Conservation (phyloP, 1,140 invertebrate species). For the Zaprionus nigranus region DNA sequence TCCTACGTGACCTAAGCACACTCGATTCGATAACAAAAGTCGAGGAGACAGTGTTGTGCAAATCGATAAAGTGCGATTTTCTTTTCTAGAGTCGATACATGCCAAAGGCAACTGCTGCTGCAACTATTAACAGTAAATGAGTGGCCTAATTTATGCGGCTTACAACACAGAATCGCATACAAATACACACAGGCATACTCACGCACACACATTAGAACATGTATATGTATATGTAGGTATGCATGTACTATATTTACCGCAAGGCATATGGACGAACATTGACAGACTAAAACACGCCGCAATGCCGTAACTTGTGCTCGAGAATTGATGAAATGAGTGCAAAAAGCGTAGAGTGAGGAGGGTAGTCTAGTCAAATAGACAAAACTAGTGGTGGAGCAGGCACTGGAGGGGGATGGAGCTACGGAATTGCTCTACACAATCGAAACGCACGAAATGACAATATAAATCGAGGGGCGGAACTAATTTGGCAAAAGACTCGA, state of each 20-base stretch:
- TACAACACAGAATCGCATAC: conserved; percentile 22
- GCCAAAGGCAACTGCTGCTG: conserved; percentile 31
- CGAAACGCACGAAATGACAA: conserved; percentile 82
- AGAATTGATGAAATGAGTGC: conserved; percentile 70
- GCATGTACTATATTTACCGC: not conserved
- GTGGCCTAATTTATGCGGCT: conserved; percentile 75
- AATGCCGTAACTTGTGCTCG: conserved; percentile 71
- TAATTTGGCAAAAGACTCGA: conserved; percentile 82
- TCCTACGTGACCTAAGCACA: not conserved
- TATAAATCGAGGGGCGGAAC: conserved; percentile 82
- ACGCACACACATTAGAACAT: conserved; percentile 33
- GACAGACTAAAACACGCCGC: conserved; percentile 58
- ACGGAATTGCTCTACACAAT: conserved; percentile 80
- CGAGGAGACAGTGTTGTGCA: not conserved
- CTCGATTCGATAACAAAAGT: not conserved
- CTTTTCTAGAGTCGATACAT: not conserved
- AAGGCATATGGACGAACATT: conserved; percentile 21
- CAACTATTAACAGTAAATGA: conserved; percentile 76
- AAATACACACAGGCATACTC: conserved; percentile 16
- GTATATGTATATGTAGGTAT: conserved; percentile 15
- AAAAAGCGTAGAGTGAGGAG: conserved; percentile 22
- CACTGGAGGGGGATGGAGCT: not conserved
- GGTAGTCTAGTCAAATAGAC: conserved; percentile 29
- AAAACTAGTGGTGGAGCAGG: conserved; percentile 1
- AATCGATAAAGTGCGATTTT: not conserved